Evolutionary conservation across 2,113 vertebrate genomes (phyloP).

Genomic region (Centropristis striata): DNA sequence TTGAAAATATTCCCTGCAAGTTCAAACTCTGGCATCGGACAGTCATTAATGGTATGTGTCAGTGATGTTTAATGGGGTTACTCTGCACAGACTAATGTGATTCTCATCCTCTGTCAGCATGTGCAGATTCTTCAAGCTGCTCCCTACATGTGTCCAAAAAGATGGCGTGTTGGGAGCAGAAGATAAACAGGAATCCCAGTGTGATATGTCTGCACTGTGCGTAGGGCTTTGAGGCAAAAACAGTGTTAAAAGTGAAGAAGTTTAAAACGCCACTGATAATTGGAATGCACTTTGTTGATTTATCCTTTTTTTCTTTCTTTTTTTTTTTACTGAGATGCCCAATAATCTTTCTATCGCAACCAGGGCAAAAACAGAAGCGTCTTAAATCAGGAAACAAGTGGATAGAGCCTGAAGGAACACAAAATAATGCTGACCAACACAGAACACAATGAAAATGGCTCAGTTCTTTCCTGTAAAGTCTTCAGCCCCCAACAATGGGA

Average conservation of each 20-base stretch:
- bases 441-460: not conserved
- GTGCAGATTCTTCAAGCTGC: not conserved
- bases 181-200: constrained; percentile 23
- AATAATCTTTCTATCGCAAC: not conserved
- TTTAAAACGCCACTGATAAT: not conserved
- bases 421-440: too few relatives aligned
- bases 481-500: not conserved
- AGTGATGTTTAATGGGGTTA: not conserved
- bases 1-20: not conserved
- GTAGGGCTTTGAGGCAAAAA: not conserved
- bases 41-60: not conserved
- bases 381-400: not conserved
- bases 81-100: not conserved
- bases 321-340: not conserved
- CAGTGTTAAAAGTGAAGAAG: not conserved
- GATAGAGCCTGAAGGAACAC: not conserved
- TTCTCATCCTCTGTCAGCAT: not conserved
- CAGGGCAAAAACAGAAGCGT: not conserved
- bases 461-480: not conserved
- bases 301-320: not conserved
- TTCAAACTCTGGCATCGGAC: not conserved
- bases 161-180: constrained; percentile 2
- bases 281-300: not conserved
- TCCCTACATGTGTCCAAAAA: not conserved
- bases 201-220: constrained; percentile 12